These are phyloP conservation scores for Nezara viridula DNA, from an alignment of 2,888 invertebrate species.

Conservation along the genomic window DNA sequence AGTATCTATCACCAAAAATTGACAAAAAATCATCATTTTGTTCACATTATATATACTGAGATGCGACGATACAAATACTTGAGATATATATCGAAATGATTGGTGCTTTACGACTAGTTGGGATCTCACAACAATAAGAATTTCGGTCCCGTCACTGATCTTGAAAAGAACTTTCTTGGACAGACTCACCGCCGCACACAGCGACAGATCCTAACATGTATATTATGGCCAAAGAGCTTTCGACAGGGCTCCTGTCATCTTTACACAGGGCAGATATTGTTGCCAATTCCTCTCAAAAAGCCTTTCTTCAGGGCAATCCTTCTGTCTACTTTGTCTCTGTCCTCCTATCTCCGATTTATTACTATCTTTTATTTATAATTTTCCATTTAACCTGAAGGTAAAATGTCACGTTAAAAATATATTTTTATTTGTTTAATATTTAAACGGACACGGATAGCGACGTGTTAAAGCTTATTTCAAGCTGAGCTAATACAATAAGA, in stretches of 20 bases:
- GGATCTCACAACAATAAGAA: background rate
- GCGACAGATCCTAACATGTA: background rate
- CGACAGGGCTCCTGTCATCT: constrained; percentile 9
- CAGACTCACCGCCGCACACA: background rate
- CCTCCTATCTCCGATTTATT: background rate
- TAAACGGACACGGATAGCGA: too few species aligned
- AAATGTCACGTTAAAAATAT: too few species aligned
- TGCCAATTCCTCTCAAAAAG: background rate
- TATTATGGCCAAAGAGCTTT: constrained; percentile 27
- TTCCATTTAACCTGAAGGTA: too few species aligned
- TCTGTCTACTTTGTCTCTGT: background rate
- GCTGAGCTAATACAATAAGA: too few species aligned
- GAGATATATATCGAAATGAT: background rate
- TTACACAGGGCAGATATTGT: background rate
- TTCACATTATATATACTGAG: too few species aligned
- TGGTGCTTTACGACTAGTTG: background rate
- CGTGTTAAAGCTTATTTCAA: too few species aligned
- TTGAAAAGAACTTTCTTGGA: background rate
- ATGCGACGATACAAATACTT: background rate
- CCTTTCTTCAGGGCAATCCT: background rate
- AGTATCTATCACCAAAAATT: too few species aligned
- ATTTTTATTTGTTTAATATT: too few species aligned
- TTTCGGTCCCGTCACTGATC: background rate
- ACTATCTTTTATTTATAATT: too few species aligned
- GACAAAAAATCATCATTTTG: too few species aligned